Percentiles rank a stretch among this genome's conserved stretches.
phyloP scores from a whole-genome alignment of 2,797 vertebrate genomes.

The Sternotherus odoratus region DNA sequence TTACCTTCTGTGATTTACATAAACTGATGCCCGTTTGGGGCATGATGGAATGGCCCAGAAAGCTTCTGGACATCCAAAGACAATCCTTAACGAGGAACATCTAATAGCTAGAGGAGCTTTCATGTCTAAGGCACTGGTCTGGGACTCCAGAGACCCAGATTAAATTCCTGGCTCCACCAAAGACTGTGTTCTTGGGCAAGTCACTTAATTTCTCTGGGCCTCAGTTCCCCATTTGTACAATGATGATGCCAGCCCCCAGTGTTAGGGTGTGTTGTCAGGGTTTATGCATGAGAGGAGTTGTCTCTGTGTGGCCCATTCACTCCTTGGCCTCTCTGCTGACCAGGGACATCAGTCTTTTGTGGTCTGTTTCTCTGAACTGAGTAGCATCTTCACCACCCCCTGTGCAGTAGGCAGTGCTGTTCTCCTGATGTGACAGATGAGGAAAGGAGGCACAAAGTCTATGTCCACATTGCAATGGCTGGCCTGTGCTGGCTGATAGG shows the following conservation, averaged over 20 bases:
- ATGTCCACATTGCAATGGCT: background rate
- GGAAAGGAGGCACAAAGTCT: background rate
- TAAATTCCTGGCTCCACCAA: background rate
- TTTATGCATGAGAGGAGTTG: background rate
- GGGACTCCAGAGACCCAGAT: background rate
- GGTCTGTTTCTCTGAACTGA: background rate
- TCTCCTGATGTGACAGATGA: background rate
- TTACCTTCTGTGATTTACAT: background rate
- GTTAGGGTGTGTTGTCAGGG: background rate
- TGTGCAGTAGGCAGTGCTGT: background rate
- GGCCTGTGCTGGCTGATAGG: no score
- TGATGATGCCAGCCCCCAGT: background rate
- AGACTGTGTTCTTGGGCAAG: background rate
- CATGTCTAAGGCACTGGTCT: background rate
- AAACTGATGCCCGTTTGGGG: fast-evolving
- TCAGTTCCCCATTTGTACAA: background rate
- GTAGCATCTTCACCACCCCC: no score
- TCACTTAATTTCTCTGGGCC: background rate
- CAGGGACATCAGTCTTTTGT: background rate
- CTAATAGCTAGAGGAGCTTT: background rate
- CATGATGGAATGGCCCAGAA: background rate
- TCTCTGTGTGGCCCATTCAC: background rate
- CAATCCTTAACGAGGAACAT: background rate
- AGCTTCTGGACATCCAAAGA: background rate
- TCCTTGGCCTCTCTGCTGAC: background rate